phyloP scores from a whole-genome alignment of 2,113 vertebrate species.

The Heloderma charlesbogerti region DNA sequence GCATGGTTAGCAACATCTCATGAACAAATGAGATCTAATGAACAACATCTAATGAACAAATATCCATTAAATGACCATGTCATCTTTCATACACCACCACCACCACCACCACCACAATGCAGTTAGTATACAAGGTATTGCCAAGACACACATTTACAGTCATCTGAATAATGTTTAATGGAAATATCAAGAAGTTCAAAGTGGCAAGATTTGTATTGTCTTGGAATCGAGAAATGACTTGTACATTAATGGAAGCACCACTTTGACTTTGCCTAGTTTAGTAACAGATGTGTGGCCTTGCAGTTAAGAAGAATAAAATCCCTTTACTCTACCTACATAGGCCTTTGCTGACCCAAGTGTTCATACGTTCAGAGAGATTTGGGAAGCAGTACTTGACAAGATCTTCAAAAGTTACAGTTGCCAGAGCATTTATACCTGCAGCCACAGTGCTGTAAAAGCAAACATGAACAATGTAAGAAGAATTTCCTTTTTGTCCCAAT shows the following conservation, averaged over 20 bases:
- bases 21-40: too few relatives aligned
- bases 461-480: background rate
- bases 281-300: background rate
- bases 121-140: background rate
- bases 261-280: background rate
- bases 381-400: slow-evolving; percentile 81
- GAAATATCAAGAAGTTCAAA: background rate
- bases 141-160: background rate
- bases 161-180: background rate
- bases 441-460: slow-evolving; percentile 82
- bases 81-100: background rate
- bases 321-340: slow-evolving; percentile 81
- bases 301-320: background rate
- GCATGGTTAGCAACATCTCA: background rate
- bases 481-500: background rate
- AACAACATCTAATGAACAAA: background rate
- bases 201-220: background rate
- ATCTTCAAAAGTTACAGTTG: slow-evolving; percentile 90
- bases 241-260: background rate
- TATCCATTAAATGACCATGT: background rate
- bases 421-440: slow-evolving; percentile 89
- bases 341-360: slow-evolving; percentile 87
- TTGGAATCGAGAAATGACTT: background rate
- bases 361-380: slow-evolving; percentile 77
- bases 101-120: too few relatives aligned